phyloP scores from a whole-genome alignment of 2,888 invertebrate species.

The Hartigia nigra region DNA sequence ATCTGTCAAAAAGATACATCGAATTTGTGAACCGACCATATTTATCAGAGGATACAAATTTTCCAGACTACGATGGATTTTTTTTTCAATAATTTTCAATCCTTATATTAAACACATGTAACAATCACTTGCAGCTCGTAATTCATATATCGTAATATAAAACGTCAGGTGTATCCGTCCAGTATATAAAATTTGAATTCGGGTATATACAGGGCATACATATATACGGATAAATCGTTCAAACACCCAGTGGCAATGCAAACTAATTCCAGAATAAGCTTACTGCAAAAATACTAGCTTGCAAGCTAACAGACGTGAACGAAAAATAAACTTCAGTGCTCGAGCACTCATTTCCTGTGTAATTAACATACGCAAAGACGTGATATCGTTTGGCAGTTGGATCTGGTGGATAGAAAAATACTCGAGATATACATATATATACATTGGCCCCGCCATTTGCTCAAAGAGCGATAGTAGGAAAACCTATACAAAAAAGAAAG shows the following conservation, averaged over 20 bases:
- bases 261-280: slow-evolving; percentile 40
- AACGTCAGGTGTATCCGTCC: neutral
- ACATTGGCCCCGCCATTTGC: neutral
- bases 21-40: too few species aligned
- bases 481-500: neutral
- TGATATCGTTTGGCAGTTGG: neutral
- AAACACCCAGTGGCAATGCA: slow-evolving; percentile 30
- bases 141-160: neutral
- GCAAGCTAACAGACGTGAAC: slow-evolving; percentile 19
- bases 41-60: neutral
- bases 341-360: slow-evolving; percentile 23
- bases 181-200: neutral
- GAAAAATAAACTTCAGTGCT: slow-evolving; percentile 36
- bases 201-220: neutral
- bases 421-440: neutral
- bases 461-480: neutral
- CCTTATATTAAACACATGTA: neutral
- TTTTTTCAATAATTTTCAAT: neutral
- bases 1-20: too few species aligned
- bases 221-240: neutral
- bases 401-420: neutral
- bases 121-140: neutral
- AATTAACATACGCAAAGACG: slow-evolving; percentile 23
- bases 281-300: slow-evolving; percentile 32
- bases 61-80: neutral